Percentiles rank a stretch among this genome's conserved stretches.
phyloP scores from a whole-genome alignment of 1,140 invertebrate species.

The Ganaspis sp. region DNA sequence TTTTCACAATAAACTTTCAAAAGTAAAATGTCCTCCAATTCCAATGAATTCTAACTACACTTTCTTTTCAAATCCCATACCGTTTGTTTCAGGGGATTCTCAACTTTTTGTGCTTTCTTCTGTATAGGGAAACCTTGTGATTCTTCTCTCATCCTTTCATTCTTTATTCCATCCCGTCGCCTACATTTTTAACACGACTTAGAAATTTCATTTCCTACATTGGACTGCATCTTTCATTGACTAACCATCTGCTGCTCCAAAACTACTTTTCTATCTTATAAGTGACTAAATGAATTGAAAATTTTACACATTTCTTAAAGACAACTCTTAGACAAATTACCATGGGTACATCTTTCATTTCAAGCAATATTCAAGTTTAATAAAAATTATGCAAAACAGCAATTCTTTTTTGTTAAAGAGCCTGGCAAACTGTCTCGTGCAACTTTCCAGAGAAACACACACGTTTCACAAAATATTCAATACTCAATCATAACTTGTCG shows the following conservation, averaged over 20 bases:
- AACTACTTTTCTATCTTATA: background rate
- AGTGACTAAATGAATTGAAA: slow-evolving; percentile 1
- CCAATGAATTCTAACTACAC: slow-evolving; percentile 9
- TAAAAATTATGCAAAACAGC: too few relatives aligned
- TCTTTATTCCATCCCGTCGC: slow-evolving; percentile 4
- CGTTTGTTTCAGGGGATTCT: slow-evolving; percentile 1
- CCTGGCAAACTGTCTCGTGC: background rate
- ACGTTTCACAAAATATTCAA: background rate
- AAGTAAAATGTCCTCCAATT: slow-evolving; percentile 1
- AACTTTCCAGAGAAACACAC: background rate
- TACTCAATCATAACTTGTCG: slow-evolving; percentile 13
- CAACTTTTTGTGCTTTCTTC: background rate
- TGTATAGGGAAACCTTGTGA: slow-evolving; percentile 8
- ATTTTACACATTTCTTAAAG: background rate
- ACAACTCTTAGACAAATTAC: too few relatives aligned
- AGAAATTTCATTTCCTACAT: slow-evolving; percentile 14
- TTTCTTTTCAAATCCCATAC: slow-evolving; percentile 9
- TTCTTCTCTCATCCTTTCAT: slow-evolving; percentile 10
- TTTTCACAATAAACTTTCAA: background rate
- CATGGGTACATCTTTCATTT: too few relatives aligned
- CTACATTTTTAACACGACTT: slow-evolving; percentile 13
- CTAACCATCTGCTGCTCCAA: background rate
- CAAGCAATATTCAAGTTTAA: too few relatives aligned
- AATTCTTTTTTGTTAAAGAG: background rate
- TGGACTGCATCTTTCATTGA: background rate